Evolutionary conservation across 2,888 invertebrate genomes (phyloP).

Genomic region (Dorcus parallelipipedus): DNA sequence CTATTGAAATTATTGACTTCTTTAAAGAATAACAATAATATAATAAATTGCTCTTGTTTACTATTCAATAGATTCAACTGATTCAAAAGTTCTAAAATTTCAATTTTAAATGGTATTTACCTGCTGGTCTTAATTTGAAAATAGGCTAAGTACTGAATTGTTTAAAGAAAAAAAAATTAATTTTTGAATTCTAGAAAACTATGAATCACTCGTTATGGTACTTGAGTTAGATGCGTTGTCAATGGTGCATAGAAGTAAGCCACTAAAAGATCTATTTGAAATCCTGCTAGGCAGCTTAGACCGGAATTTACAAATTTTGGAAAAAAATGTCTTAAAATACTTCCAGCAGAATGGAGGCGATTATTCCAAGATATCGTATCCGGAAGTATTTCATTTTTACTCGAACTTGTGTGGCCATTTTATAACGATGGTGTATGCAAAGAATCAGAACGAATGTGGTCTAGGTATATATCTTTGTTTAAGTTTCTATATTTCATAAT

Average conservation of each 20-base stretch:
- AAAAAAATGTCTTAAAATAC: slow-evolving; percentile 60
- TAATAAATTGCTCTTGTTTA: no score
- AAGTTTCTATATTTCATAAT: background rate
- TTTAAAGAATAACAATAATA: no score
- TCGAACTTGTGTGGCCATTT: slow-evolving; percentile 72
- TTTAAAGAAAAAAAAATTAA: background rate
- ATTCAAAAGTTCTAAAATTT: no score
- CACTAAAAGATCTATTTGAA: slow-evolving; percentile 64
- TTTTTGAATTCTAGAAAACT: slow-evolving; percentile 35
- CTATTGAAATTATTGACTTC: no score
- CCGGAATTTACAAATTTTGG: slow-evolving; percentile 64
- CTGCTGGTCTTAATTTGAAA: no score
- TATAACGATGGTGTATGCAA: slow-evolving; percentile 69
- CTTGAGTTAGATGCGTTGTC: slow-evolving; percentile 69
- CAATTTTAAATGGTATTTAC: no score
- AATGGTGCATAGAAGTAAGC: slow-evolving; percentile 64
- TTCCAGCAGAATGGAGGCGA: slow-evolving; percentile 39
- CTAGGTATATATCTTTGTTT: slow-evolving; percentile 13
- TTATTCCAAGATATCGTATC: slow-evolving; percentile 44
- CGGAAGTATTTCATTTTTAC: slow-evolving; percentile 72
- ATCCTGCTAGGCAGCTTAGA: slow-evolving; percentile 73
- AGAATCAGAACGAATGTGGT: slow-evolving; percentile 52
- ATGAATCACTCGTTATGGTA: slow-evolving; percentile 57
- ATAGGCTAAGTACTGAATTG: no score
- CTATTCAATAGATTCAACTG: no score